Evolutionary conservation across 37 sponge, comb jelly and placozoan species (phyloP).

Genomic region (Ephydatia muelleri): DNA sequence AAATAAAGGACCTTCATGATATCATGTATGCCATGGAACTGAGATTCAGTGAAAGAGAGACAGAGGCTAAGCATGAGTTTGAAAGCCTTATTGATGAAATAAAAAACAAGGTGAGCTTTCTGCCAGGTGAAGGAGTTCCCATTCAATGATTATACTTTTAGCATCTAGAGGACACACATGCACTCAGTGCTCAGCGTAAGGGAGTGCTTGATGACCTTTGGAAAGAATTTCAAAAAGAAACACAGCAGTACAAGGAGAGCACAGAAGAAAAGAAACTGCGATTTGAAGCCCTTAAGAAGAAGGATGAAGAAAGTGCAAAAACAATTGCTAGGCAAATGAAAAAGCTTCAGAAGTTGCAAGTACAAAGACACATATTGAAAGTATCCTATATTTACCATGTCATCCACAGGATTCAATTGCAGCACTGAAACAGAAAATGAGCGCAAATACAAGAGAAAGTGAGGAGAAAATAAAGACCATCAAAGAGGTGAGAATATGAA

Average conservation of each 20-base stretch:
- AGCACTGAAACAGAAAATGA: conserved; percentile 73
- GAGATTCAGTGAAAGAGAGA: conserved; percentile 79
- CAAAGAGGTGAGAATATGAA: conserved; percentile 44
- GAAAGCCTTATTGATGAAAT: conserved; percentile 95
- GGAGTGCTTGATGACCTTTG: conserved; percentile 83
- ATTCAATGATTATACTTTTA: background rate
- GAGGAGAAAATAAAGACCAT: conserved; percentile 63
- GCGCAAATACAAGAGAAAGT: conserved; percentile 73
- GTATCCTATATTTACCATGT: background rate
- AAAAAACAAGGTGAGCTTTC: conserved; percentile 87
- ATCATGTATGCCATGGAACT: conserved; percentile 95
- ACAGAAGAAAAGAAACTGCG: conserved; percentile 90
- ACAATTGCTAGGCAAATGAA: conserved; percentile 94
- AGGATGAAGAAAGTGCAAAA: conserved; percentile 80
- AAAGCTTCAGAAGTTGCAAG: conserved; percentile 82
- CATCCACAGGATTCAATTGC: conserved; percentile 57
- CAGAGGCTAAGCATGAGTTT: conserved; percentile 76
- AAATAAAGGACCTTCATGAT: conserved; percentile 85
- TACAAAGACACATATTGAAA: background rate
- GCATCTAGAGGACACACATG: conserved; percentile 95
- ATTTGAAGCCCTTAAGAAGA: conserved; percentile 91
- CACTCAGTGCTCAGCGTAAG: conserved; percentile 89
- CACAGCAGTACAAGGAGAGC: conserved; percentile 84
- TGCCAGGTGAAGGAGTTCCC: background rate
- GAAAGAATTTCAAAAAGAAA: conserved; percentile 86